Evolutionary conservation across 2,888 invertebrate genomes (phyloP).

Genomic region (Leucozona laternaria): DNA sequence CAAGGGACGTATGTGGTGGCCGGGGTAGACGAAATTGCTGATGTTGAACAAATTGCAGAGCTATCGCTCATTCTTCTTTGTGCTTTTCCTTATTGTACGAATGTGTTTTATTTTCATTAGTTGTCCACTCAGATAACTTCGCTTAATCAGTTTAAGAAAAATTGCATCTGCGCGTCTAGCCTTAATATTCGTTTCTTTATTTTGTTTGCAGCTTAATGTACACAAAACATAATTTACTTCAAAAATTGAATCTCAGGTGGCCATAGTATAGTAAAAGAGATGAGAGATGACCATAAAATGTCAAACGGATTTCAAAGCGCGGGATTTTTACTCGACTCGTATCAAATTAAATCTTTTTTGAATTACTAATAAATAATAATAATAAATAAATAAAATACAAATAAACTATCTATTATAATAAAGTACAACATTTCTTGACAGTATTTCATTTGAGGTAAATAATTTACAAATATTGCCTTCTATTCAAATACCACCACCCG

Average conservation of each 20-base stretch:
- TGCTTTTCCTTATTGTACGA: no score
- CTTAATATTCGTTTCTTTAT: no score
- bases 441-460: not conserved
- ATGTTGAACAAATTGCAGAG: no score
- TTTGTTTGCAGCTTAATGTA: not conserved
- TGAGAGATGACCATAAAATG: not conserved
- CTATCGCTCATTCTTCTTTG: no score
- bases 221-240: not conserved
- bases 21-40: no score
- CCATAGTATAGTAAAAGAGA: not conserved
- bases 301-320: constrained; percentile 43
- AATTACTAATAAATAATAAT: no score
- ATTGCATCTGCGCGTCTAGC: no score
- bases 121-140: no score
- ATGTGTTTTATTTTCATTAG: no score
- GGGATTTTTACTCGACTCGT: constrained; percentile 17
- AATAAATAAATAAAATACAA: not conserved
- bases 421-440: no score
- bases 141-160: no score
- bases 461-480: not conserved
- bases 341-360: not conserved
- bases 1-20: no score
- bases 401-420: not conserved
- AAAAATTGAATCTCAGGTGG: constrained; percentile 18
- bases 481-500: not conserved